A percentile compares a stretch with the other conserved stretches of the same genome.
phyloP scores from a whole-genome alignment of 2,797 vertebrate genomes.

The Limnodromus scolopaceus region DNA sequence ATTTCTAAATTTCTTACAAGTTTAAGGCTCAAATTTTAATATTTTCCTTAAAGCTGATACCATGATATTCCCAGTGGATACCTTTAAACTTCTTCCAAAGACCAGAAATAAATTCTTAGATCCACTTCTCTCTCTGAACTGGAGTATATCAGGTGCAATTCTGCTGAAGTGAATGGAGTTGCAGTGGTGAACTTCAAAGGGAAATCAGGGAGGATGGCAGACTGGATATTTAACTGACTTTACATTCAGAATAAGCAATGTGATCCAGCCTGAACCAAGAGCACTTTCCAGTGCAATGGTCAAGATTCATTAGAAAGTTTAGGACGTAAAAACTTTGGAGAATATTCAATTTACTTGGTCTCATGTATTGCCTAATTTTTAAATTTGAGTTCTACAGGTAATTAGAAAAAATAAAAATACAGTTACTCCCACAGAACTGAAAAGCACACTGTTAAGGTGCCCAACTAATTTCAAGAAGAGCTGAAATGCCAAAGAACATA shows the following conservation, averaged over 20 bases:
- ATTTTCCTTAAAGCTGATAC: neutral
- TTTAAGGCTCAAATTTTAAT: neutral
- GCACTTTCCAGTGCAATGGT: neutral
- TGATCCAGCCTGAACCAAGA: neutral
- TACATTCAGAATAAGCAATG: neutral
- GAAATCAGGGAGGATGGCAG: neutral
- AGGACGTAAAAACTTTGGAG: neutral
- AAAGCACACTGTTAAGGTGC: neutral
- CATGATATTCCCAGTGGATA: neutral
- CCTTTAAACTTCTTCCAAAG: neutral
- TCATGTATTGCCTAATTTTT: neutral
- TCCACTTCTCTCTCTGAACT: neutral
- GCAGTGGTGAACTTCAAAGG: neutral
- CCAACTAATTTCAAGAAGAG: neutral
- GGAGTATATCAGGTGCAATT: neutral
- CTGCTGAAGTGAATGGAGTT: neutral
- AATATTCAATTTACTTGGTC: neutral
- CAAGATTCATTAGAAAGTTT: neutral
- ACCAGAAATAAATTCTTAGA: neutral
- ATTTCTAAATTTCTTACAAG: neutral
- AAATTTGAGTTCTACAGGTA: neutral
- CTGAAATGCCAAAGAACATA: neutral
- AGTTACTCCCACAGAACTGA: neutral
- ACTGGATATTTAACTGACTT: neutral
- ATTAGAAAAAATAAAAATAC: neutral